Evolutionary conservation across 2,888 invertebrate species (phyloP), one percentile per base, ranked within the genome.

Genomic region (Synanthedon formicaeformis): DNA sequence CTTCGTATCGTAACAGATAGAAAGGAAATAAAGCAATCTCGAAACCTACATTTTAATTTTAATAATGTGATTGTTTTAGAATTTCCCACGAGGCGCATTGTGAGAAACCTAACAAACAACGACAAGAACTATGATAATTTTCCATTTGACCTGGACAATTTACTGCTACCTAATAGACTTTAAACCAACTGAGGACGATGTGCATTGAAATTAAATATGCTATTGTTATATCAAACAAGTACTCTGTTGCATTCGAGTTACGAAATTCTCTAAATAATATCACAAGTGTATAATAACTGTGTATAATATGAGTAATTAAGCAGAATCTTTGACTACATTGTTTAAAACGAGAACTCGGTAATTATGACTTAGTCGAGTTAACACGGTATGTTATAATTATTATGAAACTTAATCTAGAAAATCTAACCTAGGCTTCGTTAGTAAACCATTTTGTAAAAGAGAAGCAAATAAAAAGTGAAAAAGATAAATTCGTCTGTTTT

Each of bases 61-160:
- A 45, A 45, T 45, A 45, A 45, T 45, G 45, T 45, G 45, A 45
- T 45, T 45, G 45, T 45, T 45, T 12, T 45, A 45, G 45, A 53
- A 53, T 48, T 56, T 56, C 53, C 52, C 57, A 56, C 54, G 41
- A 53, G 50, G 51, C 50, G 27, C 16, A 49, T 53, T 54, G 54
- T 55, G 56, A 51, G 53, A 58, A 57, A 54, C 41, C 23, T 27
- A 48, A 53, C 50, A 40, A 48, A 53, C 50, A 52, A 48, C 52
- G 53, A 52, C 6, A 12, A n/a, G 34, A 41, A 53, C 48, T 52
- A 58, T 50, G 41, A 54, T 54, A 56, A 57, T 57, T 55, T 58
- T 54, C 55, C 57, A 55, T 56, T 60, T 57, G 54, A 58, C 55
- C 57, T 51, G 48, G 51, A 50, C 45, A 13, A 57, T 57, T 57